These are phyloP conservation scores for Proales similis DNA, from an alignment of 1,140 invertebrate species.

Conservation along the genomic window DNA sequence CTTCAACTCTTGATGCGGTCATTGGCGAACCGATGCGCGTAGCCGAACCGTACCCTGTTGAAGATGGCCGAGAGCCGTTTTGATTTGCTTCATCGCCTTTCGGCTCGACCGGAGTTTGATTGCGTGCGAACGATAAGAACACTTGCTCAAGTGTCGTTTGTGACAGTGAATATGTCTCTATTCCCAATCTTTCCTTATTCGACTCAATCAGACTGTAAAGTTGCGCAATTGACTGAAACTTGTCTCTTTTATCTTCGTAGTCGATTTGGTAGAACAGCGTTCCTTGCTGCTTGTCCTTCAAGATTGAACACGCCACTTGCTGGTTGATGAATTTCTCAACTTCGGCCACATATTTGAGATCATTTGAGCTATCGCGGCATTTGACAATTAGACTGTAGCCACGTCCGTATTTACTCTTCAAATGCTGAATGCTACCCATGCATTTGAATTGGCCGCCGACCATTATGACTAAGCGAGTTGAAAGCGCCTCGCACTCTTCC, in stretches of 20 bases:
- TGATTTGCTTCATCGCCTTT: constrained; percentile 30
- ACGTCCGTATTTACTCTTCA: constrained; percentile 41
- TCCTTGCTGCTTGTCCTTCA: constrained; percentile 33
- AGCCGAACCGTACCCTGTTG: too few species aligned
- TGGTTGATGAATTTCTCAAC: constrained; percentile 1
- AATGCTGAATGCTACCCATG: constrained; percentile 45
- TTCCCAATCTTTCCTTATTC: constrained; percentile 37
- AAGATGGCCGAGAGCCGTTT: too few species aligned
- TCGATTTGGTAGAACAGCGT: constrained; percentile 37
- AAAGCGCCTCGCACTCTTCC: constrained; percentile 48
- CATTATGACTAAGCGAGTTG: constrained; percentile 45
- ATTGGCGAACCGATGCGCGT: too few species aligned
- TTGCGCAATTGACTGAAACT: constrained; percentile 12
- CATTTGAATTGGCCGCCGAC: constrained; percentile 45
- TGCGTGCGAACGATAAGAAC: constrained; percentile 25
- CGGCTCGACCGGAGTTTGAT: too few species aligned
- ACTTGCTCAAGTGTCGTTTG: constrained; percentile 57
- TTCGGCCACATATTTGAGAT: background rate
- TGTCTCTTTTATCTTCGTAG: constrained; percentile 19
- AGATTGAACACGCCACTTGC: constrained; percentile 10
- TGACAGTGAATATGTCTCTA: constrained; percentile 56
- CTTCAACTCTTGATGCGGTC: too few species aligned
- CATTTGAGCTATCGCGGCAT: constrained; percentile 4
- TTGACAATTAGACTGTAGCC: constrained; percentile 35
- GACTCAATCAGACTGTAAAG: constrained; percentile 34